Conservation (phyloP, 1,140 invertebrate genomes). For the Pissodes strobi region DNA sequence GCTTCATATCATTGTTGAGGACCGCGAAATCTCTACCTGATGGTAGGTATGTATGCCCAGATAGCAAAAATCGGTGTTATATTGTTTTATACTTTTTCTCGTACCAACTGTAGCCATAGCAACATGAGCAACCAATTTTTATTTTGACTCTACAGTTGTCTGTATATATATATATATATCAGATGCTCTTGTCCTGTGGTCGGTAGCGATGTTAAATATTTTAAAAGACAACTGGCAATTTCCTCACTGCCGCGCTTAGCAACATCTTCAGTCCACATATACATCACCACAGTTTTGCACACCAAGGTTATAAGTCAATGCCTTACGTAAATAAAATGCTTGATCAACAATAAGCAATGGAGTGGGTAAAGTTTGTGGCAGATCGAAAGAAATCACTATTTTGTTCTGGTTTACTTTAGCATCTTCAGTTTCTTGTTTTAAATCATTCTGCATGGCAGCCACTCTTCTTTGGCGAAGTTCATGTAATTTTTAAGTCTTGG, state of each 20-base stretch:
- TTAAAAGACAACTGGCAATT: too few species aligned
- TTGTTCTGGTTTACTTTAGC: background rate
- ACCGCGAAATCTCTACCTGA: constrained; percentile 1
- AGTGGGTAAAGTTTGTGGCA: background rate
- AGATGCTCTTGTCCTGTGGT: background rate
- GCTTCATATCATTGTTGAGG: background rate
- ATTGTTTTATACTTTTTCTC: constrained; percentile 1
- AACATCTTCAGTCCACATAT: constrained; percentile 23
- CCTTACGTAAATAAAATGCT: constrained; percentile 20
- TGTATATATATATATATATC: too few species aligned
- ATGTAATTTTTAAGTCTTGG: background rate
- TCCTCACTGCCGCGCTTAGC: constrained; percentile 21
- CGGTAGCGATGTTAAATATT: too few species aligned
- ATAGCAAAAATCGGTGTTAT: constrained; percentile 2
- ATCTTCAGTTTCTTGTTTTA: too few species aligned
- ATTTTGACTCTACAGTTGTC: constrained; percentile 4
- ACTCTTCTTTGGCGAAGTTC: constrained; percentile 20
- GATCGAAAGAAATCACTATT: background rate
- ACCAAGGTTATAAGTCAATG: background rate
- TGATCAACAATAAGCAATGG: background rate
- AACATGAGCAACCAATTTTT: constrained; percentile 6
- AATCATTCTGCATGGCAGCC: too few species aligned
- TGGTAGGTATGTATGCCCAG: background rate
- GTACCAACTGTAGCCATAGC: constrained; percentile 4
- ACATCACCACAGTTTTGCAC: constrained; percentile 7